A percentile compares a stretch with the other conserved stretches of the same genome.
phyloP scores from a whole-genome alignment of 2,888 invertebrate genomes.

The Ormyrus rosae region DNA sequence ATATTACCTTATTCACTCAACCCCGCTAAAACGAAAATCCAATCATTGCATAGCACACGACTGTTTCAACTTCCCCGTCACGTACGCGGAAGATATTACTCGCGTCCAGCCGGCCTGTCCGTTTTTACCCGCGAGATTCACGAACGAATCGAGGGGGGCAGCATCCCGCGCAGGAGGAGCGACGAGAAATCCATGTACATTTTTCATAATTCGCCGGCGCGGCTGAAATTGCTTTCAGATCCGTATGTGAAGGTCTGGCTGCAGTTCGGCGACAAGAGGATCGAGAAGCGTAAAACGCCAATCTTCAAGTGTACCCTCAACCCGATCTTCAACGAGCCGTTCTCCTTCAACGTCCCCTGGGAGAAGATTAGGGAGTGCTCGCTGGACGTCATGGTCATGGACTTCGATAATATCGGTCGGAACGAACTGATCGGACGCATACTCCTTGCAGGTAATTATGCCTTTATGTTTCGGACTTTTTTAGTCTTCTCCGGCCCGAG shows the following conservation, averaged over 20 bases:
- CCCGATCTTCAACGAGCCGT: conserved; percentile 97
- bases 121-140: too few relatives aligned
- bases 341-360: conserved; percentile 97
- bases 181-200: not conserved
- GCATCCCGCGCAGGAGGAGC: not conserved
- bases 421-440: conserved; percentile 95
- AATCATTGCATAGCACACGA: not conserved
- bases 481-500: not conserved
- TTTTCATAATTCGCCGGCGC: not conserved
- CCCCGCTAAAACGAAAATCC: too few relatives aligned
- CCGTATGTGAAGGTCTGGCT: conserved; percentile 99
- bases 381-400: conserved; percentile 96
- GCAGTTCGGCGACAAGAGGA: conserved; percentile 94
- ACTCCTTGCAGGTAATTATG: conserved; percentile 86
- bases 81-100: conserved; percentile 7
- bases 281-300: conserved; percentile 97
- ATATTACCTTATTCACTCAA: too few relatives aligned
- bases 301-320: conserved; percentile 95
- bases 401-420: conserved; percentile 96
- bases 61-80: conserved; percentile 14
- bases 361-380: conserved; percentile 97
- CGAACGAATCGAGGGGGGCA: too few relatives aligned
- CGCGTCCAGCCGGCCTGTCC: not conserved
- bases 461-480: not conserved
- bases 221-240: conserved; percentile 80